Base-by-base conservation (phyloP, 1,140 invertebrate species). In the Oreohelix idahoensis region DNA sequence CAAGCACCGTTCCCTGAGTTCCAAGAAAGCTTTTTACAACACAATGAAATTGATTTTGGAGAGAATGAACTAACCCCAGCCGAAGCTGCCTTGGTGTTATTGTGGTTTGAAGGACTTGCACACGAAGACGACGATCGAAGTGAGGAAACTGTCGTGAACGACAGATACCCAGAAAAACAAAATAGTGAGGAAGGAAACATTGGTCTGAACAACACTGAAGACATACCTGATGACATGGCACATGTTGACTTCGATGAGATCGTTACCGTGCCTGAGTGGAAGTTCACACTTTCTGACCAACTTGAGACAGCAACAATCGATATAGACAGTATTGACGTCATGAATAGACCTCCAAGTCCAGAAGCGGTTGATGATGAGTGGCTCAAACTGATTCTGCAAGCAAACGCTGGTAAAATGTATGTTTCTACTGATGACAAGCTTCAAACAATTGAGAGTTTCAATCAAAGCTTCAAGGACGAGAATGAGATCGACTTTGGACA, bases 301-400 rank as follows among this genome's bases (percentile, higher is more conserved):
- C 35, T 74, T 1, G 71, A 74, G 15, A 45, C 71, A 10, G 10
- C 26, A 42, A 74, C 5, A 5, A 13, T 42, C 5, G 35, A 45
- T 38, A n/a, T 11, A 42, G 71, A 74, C 20, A 74, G 36, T 11
- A 13, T 13, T 5, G 26, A 74, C 38, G 13, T 78, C 1, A 32
- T 58, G 32, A 58, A 53, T 39, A 78, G 75, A 78, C 75, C 75
- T 53, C 36, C 49, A 17, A 78, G 75, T 42, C 75, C 75, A 58
- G 75, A 78, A 63, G 75, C 75, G 5, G 1, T 78, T 32, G 75
- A 78, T 35, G 75, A 78, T 35, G 75, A 78, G 29, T 78, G 45
- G 75, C 53, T 78, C 15, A 78, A 78, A 78, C 75, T 49, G 29
- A 78, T 78, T 35, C 8, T 78, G 1, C 2, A 32, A 32, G 53